These are phyloP conservation scores for Aphaenogaster ashmeadi DNA, from an alignment of 1,140 invertebrate species.

Conservation along the genomic window DNA sequence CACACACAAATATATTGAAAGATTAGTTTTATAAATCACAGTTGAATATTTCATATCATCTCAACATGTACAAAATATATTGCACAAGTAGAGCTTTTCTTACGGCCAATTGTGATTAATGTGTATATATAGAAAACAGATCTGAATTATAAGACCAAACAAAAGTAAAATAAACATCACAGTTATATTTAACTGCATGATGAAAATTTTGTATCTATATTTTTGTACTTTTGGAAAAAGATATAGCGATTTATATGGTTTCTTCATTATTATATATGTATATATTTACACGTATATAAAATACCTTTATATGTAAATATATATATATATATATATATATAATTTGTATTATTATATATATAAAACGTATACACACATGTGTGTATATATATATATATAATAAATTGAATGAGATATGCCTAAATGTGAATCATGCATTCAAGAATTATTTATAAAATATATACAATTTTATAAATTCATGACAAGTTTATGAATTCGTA, in stretches of 20 bases:
- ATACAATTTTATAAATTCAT: not conserved
- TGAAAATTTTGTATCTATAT: not conserved
- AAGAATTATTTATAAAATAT: not conserved
- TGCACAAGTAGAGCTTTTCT: not conserved
- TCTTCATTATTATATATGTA: not conserved
- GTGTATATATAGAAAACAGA: not conserved
- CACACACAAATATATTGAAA: not conserved
- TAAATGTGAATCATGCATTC: not conserved
- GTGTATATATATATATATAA: not conserved
- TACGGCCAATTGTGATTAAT: not conserved
- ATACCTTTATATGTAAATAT: not conserved
- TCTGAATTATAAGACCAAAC: slow-evolving; percentile 6
- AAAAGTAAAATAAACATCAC: slow-evolving; percentile 9
- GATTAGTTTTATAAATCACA: slow-evolving; percentile 24
- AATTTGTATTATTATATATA: not conserved
- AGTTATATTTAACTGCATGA: slow-evolving; percentile 1
- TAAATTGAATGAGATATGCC: not conserved
- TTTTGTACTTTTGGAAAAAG: slow-evolving; percentile 42
- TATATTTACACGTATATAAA: slow-evolving; percentile 11
- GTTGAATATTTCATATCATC: slow-evolving; percentile 16
- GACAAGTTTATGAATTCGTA: not conserved
- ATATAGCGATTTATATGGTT: not conserved
- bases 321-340: slow-evolving; percentile 10
- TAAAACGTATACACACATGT: not conserved
- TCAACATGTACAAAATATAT: slow-evolving; percentile 38